A percentile compares a stretch with the other conserved stretches of the same genome.
These are phyloP conservation scores for Lysiphlebus fabarum DNA, from an alignment of 1,140 invertebrate species.

Conservation along the genomic window DNA sequence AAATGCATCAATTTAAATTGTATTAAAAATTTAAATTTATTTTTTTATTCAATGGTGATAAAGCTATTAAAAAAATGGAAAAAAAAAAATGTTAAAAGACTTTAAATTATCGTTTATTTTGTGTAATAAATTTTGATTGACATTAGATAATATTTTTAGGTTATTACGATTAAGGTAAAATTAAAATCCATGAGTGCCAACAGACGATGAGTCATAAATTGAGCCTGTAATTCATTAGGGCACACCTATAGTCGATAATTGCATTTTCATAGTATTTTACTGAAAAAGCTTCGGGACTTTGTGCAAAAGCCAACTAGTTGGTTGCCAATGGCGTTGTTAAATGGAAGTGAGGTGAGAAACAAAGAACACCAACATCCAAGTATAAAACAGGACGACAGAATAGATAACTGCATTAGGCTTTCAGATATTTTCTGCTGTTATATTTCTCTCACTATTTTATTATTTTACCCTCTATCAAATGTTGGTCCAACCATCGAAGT, in stretches of 20 bases:
- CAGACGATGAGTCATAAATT: slow-evolving; percentile 34
- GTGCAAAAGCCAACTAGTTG: slow-evolving; percentile 21
- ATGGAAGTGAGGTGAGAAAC: slow-evolving; percentile 14
- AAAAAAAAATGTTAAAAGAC: no score
- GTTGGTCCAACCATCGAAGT: slow-evolving; percentile 20
- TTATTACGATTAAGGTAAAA: background rate
- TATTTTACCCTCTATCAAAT: no score
- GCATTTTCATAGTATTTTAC: slow-evolving; percentile 54
- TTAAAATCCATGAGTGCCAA: background rate
- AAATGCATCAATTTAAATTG: no score
- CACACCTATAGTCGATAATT: slow-evolving; percentile 54
- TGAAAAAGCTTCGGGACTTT: slow-evolving; percentile 44
- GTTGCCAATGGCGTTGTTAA: background rate
- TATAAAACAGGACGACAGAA: slow-evolving; percentile 39
- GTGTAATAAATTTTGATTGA: no score
- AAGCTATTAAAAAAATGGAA: no score
- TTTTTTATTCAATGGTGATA: no score
- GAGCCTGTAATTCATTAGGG: slow-evolving; percentile 49
- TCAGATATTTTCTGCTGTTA: slow-evolving; percentile 39
- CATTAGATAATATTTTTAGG: no score
- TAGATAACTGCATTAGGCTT: slow-evolving; percentile 54
- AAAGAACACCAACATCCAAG: slow-evolving; percentile 30
- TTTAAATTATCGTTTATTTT: no score
- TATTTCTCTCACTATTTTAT: no score
- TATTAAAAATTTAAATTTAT: no score